Percentiles rank a stretch among this genome's conserved stretches.
Evolutionary conservation across 2,113 vertebrate genomes (phyloP).

Genomic region (Gnathonemus longibarbis): DNA sequence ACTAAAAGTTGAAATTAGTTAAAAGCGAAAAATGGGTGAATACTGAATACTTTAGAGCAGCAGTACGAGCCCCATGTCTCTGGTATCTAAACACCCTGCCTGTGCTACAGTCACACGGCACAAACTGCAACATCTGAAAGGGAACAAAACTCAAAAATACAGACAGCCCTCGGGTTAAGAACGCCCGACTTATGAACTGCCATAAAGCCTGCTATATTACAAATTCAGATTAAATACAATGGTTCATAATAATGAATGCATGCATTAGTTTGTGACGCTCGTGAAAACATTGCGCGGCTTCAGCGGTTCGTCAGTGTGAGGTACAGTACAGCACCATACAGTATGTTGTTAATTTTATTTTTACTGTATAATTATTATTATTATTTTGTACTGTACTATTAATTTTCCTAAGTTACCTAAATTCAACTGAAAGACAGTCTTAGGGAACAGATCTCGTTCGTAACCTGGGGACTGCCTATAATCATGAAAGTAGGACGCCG

Average conservation of each 20-base stretch:
- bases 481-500: background rate
- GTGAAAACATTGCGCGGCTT: background rate
- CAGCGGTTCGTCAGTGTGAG: background rate
- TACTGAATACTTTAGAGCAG: background rate
- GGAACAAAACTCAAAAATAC: background rate
- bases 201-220: background rate
- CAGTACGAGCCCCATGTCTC: background rate
- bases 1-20: background rate
- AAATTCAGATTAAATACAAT: background rate
- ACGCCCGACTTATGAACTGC: background rate
- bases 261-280: background rate
- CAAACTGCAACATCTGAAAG: background rate
- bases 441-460: background rate
- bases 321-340: background rate
- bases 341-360: background rate
- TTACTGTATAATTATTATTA: background rate
- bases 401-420: background rate
- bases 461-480: background rate
- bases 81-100: background rate
- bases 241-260: background rate
- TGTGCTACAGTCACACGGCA: background rate
- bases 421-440: background rate
- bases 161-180: background rate
- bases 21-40: background rate
- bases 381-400: background rate